Evolutionary conservation across 2,113 vertebrate genomes (phyloP), one percentile per base, ranked within the genome.

Genomic region (Mola mola): DNA sequence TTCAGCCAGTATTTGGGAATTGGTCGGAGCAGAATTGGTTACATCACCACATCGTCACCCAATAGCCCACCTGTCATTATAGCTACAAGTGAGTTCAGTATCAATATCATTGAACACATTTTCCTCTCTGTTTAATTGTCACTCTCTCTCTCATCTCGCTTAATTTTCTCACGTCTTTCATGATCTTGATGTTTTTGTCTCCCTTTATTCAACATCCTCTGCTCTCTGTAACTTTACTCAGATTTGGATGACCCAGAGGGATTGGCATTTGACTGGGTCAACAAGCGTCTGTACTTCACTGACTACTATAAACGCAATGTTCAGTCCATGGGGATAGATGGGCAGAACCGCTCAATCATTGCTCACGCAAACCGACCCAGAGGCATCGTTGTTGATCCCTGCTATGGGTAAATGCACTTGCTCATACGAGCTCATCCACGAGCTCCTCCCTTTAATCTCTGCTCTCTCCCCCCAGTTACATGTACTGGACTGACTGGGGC

Each of bases 221-320:
- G 2, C 5, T 53, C 16, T 48, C 2, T 43, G 15, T 61, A n/a
- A n/a, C n/a, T 16, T 16, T 33, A 2, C 19, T 15, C 74, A 98
- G 96, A 92, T 88, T 73, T 95, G 78, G 92, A 94, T 56, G 84
- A 89, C 82, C 90, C 93, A 34, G 91, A 95, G 72, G 95, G 96
- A 58, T 88, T 97, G 81, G 96, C 96, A 3, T 98, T 93, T 84
- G 96, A 98, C 33, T 98, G 96, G 96, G 88, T 96, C 85, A 91
- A 95, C 76, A 92, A 91, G 74, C 93, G 95, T 74, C 75, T 98
- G 79, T 98, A 96, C 77, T 96, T 94, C 60, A 97, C 94, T 40
- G 95, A 98, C 75, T 93, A 93, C 62, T 75, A 86, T 48, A 91
- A 89, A 20, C 83, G 91, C 50, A 95, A 94, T 4, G 91, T 98